Base-by-base conservation (phyloP, 2,888 invertebrate genomes). In the Papilio protenor region DNA sequence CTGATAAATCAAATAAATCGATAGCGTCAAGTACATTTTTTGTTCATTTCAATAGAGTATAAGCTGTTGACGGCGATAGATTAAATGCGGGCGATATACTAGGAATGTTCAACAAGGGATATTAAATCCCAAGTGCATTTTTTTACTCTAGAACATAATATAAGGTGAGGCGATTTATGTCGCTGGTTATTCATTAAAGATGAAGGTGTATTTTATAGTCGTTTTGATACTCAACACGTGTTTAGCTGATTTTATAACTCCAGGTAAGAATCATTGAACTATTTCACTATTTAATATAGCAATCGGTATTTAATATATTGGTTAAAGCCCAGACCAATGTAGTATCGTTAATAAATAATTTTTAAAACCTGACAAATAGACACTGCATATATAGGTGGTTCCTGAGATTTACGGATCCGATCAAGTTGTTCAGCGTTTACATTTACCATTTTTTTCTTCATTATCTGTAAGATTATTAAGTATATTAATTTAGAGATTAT, bases 191-290 rank as follows among this genome's bases (percentile, higher is more conserved):
- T 81, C 78, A 79, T 75, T 77, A 77, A 89, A 84, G 80, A 92
- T 94, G 92, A 91, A 87, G 84, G 85, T 87, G 86, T 80, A 89
- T 72, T 77, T 89, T 80, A 81, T 88, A 73, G 72, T 89, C 79
- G 79, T 89, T 79, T 80, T 89, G 74, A 74, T 91, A 80, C 78
- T 89, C 69, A 81, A 83, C 70, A 82, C 84, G 57, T 83, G 84
- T 79, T 83, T 86, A 75, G 89, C 91, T 47, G 81, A 85, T 70
- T 84, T 91, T 40, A 83, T 92, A 77, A 86, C 89, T 55, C 81
- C 86, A 83, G 92, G 94, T 94, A 87, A 85, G 86, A 82, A 64
- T 79, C 73, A 18, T 18, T 18, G 18, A 52, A 5, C 4, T 16
- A 49, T 21, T 23, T 12, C 6, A 21, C 10, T 59, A 4, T 18